Evolutionary conservation across 2,888 invertebrate genomes (phyloP), one percentile per base, ranked within the genome.

Genomic region (Sturmia bella): DNA sequence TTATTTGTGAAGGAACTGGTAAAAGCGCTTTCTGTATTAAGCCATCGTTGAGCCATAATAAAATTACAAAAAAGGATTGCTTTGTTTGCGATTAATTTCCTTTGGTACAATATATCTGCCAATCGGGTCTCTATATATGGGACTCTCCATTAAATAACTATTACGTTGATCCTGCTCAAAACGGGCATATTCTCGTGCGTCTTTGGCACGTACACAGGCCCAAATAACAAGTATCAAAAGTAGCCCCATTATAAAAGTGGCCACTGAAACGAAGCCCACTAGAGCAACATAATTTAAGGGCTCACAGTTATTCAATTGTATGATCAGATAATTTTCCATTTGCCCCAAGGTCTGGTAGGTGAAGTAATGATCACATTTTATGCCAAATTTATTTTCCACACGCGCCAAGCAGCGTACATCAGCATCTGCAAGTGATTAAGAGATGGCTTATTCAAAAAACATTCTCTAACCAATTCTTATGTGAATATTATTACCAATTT

Each of bases 61-160:
- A 15, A 37, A 19, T 64, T 79, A 83, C 43, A 70, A 70, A 78
- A 84, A 84, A 17, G 84, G 84, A 64, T 83, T 83, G 13, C 81
- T 76, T 50, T 78, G 50, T 11, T 83, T 83, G 27, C 84, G 84
- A 50, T 85, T 83, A 15, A 84, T 59, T 27, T 83, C 73, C 37
- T 83, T 92, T 91, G 94, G 94, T 78, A 94, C 91, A 79, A 89
- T 89, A 84, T 93, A 94, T 69, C 91, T 89, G 0, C 92, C 91
- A 15, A 93, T 91, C 1, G 94, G 93, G n/a, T 93, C 92, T 84
- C 92, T 92, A 84, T 94, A 95, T 77, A 95, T 86, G 0, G 95
- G 95, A 87, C 94, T 94, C 45, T 85, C 86, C 69, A 87, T 86
- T 3, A 83, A 70, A 11, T 83, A 70, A 17, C 56, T 64, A 0